phyloP scores from a whole-genome alignment of 2,888 invertebrate species.

The Pyrocoelia pectoralis region DNA sequence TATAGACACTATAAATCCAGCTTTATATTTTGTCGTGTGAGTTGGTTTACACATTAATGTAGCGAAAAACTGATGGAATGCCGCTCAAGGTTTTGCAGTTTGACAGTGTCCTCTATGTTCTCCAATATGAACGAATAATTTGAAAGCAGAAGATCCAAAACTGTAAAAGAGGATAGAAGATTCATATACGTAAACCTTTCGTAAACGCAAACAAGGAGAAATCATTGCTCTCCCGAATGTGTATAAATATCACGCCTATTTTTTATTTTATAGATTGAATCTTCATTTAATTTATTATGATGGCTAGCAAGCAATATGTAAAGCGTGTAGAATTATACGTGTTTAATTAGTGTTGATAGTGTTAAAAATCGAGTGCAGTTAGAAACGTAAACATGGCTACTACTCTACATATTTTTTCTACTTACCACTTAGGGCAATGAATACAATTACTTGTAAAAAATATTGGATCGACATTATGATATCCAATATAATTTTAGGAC shows the following conservation, averaged over 20 bases:
- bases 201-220: slow-evolving; percentile 36
- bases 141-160: not conserved
- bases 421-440: slow-evolving; percentile 33
- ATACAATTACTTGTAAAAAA: slow-evolving; percentile 31
- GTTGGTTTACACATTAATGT: no score
- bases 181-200: slow-evolving; percentile 19
- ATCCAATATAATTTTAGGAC: slow-evolving; percentile 54
- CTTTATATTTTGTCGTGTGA: no score
- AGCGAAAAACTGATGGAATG: no score
- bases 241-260: slow-evolving; percentile 18
- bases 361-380: slow-evolving; percentile 24
- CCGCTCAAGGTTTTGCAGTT: no score
- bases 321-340: not conserved
- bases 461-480: slow-evolving; percentile 48
- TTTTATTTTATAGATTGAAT: slow-evolving; percentile 14
- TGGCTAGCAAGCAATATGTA: slow-evolving; percentile 4
- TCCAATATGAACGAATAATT: slow-evolving; percentile 4
- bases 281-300: not conserved
- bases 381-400: slow-evolving; percentile 58
- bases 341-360: slow-evolving; percentile 26
- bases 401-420: slow-evolving; percentile 43
- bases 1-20: no score
- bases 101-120: slow-evolving; percentile 8
- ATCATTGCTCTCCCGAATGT: slow-evolving; percentile 22
- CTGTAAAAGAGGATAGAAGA: slow-evolving; percentile 16